Evolutionary conservation across 2,888 invertebrate species (phyloP), one percentile per base, ranked within the genome.

Genomic region (Celastrina argiolus): DNA sequence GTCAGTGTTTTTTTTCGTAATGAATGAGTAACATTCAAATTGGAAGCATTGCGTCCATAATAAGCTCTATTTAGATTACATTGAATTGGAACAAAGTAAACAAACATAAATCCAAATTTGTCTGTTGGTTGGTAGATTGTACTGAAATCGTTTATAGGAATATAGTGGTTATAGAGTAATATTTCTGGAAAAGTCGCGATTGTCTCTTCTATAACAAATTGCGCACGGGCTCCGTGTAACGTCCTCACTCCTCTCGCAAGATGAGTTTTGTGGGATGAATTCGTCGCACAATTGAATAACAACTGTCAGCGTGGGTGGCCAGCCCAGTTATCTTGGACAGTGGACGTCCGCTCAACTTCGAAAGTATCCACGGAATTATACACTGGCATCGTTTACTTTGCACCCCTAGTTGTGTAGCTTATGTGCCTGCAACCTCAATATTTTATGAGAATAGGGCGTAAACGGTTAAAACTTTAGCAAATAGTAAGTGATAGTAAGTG

Each of bases 231-330:
- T 84, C 81, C 74, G 75, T 75, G 81, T 72, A 74, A 71, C 75
- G 82, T 76, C 82, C 82, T 83, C 82, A 79, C 75, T 31, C 31
- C 31, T 31, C 31, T 78, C 76, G 80, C 81, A 87, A 88, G 89
- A 88, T 87, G 89, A 89, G 87, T 89, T 89, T 85, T 87, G 87
- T 85, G 85, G 80, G 87, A 89, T 88, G 88, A 88, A 88, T 89
- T 88, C 87, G 87, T 78, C 71, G 76, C 76, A 85, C 86, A 85
- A 85, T 85, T 84, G 85, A 82, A 83, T 80, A 78, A 76, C 72
- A 69, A 67, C 72, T 72, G 67, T 69, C 69, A 67, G 70, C 73
- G 74, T 72, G 70, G 69, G 67, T 67, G 67, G 61, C 18, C 22
- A 26, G 51, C 22, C 22, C 69, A 74, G 75, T 76, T 80, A 79